A percentile compares a stretch with the other conserved stretches of the same genome.
These are phyloP conservation scores for Bombus turneri DNA, from an alignment of 1,140 invertebrate species.

Conservation along the genomic window DNA sequence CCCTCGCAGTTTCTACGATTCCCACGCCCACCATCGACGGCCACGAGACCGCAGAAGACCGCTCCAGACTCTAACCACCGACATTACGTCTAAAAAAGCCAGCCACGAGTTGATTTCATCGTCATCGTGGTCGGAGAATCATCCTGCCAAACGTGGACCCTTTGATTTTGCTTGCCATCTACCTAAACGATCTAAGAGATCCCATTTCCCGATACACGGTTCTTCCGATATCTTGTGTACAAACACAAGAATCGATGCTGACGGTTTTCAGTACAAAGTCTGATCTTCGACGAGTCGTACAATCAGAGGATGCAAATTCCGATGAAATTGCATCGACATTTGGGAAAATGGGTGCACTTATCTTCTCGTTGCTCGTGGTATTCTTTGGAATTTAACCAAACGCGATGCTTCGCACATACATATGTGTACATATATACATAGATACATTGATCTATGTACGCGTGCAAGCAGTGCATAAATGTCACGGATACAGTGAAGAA, in stretches of 20 bases:
- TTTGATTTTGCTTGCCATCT: slow-evolving; percentile 25
- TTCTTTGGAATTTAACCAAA: background rate
- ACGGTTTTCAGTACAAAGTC: background rate
- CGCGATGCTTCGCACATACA: background rate
- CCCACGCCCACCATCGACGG: slow-evolving; percentile 63
- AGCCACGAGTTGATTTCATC: slow-evolving; percentile 49
- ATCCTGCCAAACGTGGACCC: slow-evolving; percentile 30
- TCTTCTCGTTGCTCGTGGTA: no score
- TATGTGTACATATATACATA: background rate
- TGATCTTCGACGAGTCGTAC: background rate
- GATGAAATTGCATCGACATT: background rate
- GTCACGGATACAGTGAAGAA: slow-evolving; percentile 27
- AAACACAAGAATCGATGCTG: background rate
- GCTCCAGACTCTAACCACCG: slow-evolving; percentile 52
- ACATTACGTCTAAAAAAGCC: slow-evolving; percentile 61
- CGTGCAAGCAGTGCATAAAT: slow-evolving; percentile 21
- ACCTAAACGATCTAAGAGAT: background rate
- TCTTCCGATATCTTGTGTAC: background rate
- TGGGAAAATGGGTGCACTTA: background rate
- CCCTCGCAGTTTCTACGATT: slow-evolving; percentile 65
- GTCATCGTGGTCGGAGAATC: slow-evolving; percentile 38
- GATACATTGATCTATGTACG: background rate
- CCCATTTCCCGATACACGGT: background rate
- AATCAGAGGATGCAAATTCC: background rate
- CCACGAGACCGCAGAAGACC: slow-evolving; percentile 47